Conservation (phyloP, 2,113 vertebrate genomes). For the pig (Sus scrofa) region T2T-Sscrofa CM000820.6:127415001-127415500, state of each 20-base stretch:
- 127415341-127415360: not conserved
- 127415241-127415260: not conserved
- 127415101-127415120: not conserved
- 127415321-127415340: not conserved
- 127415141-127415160: not conserved
- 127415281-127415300: not conserved
- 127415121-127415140: not conserved
- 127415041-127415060: not conserved
- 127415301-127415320: not conserved
- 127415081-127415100: not conserved
- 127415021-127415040: not conserved
- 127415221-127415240: not conserved
- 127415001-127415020: not conserved
- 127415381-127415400: not conserved
- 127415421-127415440: not conserved
- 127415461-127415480: not conserved
- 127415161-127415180: not conserved
- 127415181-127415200: not conserved
- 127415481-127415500: not conserved
- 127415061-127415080: not conserved
- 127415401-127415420: not conserved
- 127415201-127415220: not conserved
- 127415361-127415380: not conserved
- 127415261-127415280: not conserved
- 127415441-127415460: constrained; percentile 40